Base-by-base conservation (phyloP, 2,797 vertebrate species). In the Halcyon leucocephala region DNA sequence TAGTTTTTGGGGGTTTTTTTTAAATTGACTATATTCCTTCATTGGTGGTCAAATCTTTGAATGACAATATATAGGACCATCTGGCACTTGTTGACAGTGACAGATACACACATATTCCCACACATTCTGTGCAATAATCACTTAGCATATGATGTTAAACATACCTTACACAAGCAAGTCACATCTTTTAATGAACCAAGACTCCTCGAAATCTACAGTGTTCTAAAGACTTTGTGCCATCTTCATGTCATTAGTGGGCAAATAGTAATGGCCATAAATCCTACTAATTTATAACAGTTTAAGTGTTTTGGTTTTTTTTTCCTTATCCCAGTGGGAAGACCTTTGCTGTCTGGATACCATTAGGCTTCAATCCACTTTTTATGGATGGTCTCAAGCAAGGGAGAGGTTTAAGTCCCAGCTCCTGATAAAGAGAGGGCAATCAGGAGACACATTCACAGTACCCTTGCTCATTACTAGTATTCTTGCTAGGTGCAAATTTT, bases 191-290 rank as follows among this genome's bases (percentile, higher is more conserved):
- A 57, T 39, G 14, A 86, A 48, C 28, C 28, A n/a, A 70, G 65
- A 51, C 29, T 49, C 61, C 78, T 26, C 31, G 25, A 83, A 90
- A 71, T 67, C 39, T 89, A 84, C 37, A 28, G 16, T 74, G 57
- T 89, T 74, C 82, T 48, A 20, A 69, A 42, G 49, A 48, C 62
- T 77, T 76, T 69, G 49, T 55, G 29, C 24, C 61, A 74, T 74
- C 33, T 67, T 90, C 83, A 76, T 14, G 37, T 51, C 86, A 80
- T 49, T 46, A 76, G 41, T 39, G 42, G 44, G 72, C 21, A 81
- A 90, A 86, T 14, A 39, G 46, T 85, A 83, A 87, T 61, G 49
- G 70, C 62, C 42, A 93, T 57, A 93, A 95, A 84, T 72, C 66
- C 29, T 39, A 35, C 7, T 82, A 82, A 69, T 95, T 85, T 84